phyloP scores from a whole-genome alignment of 1,140 invertebrate genomes.

The Achroia grisella region DNA sequence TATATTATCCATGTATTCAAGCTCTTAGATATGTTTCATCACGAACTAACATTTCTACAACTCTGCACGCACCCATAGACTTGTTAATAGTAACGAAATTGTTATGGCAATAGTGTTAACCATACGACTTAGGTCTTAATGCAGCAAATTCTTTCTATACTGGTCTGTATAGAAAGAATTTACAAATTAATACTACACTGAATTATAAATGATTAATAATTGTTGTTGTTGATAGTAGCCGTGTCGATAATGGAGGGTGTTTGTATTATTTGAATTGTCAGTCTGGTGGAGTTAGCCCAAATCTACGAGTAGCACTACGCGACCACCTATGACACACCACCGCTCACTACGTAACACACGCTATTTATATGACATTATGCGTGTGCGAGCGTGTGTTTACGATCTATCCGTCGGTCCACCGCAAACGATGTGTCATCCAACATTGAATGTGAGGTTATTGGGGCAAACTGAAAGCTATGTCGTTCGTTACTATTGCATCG shows the following conservation, averaged over 20 bases:
- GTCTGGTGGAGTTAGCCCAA: slow-evolving; percentile 33
- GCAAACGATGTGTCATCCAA: slow-evolving; percentile 65
- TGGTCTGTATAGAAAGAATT: too few species aligned
- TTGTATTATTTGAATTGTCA: slow-evolving; percentile 28
- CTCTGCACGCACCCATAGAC: too few species aligned
- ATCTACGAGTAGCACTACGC: slow-evolving; percentile 20
- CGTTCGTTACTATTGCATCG: slow-evolving; percentile 13
- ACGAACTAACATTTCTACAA: too few species aligned
- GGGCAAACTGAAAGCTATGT: slow-evolving; percentile 39
- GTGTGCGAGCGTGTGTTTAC: slow-evolving; percentile 63
- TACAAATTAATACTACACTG: too few species aligned
- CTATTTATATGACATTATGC: slow-evolving; percentile 56
- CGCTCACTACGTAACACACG: slow-evolving; percentile 55
- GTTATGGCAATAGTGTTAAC: too few species aligned
- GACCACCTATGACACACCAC: slow-evolving; percentile 49
- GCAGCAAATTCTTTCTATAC: too few species aligned
- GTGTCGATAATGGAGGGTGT: not conserved
- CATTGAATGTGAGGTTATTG: slow-evolving; percentile 55
- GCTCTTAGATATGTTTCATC: too few species aligned
- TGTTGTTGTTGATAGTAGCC: not conserved
- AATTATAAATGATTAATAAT: too few species aligned
- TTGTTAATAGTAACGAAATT: too few species aligned
- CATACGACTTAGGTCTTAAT: too few species aligned
- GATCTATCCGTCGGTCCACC: slow-evolving; percentile 50
- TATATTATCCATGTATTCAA: too few species aligned